Evolutionary conservation across 2,888 invertebrate genomes (phyloP).

Genomic region (Tipula helvola): DNA sequence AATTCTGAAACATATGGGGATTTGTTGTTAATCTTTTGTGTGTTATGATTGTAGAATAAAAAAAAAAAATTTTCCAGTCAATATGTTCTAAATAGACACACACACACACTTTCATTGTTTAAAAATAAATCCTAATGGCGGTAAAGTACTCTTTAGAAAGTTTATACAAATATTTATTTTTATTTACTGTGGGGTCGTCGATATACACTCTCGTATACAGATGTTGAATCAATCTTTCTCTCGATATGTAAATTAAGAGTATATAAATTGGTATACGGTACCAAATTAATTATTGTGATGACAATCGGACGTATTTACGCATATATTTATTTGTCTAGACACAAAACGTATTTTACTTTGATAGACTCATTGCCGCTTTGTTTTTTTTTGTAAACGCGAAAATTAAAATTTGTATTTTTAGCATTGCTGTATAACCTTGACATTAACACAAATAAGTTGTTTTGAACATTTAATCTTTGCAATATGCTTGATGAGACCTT

Average conservation of each 20-base stretch:
- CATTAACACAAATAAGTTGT: no score
- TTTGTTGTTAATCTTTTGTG: not conserved
- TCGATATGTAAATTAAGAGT: not conserved
- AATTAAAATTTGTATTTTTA: not conserved
- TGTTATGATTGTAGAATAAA: not conserved
- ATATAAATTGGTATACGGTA: not conserved
- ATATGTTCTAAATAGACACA: not conserved
- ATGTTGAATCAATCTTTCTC: no score
- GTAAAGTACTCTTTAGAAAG: not conserved
- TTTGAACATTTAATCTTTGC: no score
- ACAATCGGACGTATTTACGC: not conserved
- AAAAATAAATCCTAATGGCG: not conserved
- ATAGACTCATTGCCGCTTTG: not conserved
- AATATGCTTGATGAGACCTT: no score
- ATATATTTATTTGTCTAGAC: not conserved
- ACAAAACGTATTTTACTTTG: not conserved
- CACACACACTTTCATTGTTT: not conserved
- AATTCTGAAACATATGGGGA: not conserved
- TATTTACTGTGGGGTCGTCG: not conserved
- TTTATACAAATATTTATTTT: not conserved
- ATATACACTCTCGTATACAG: not conserved
- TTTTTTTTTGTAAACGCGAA: not conserved
- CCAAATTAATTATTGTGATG: not conserved
- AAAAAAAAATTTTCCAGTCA: not conserved
- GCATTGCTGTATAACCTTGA: not conserved